These are phyloP conservation scores for Verasper variegatus DNA, from an alignment of 2,113 vertebrate species.

Conservation along the genomic window DNA sequence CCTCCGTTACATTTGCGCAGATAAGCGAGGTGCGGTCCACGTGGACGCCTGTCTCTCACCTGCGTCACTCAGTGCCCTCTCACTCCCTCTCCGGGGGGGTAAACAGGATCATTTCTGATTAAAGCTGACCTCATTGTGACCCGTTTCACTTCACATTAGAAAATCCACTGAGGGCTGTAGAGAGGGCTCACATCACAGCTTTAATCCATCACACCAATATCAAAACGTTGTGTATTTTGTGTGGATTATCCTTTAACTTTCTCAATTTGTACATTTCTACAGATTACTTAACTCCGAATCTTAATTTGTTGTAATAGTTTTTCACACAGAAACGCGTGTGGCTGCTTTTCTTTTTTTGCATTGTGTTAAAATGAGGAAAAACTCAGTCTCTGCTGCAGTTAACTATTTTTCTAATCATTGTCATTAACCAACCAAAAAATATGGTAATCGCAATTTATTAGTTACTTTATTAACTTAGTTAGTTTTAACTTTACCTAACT, in stretches of 20 bases:
- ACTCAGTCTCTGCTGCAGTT: too few species aligned
- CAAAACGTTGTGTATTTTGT: neutral
- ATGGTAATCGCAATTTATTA: too few species aligned
- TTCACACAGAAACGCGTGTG: neutral
- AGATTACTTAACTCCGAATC: neutral
- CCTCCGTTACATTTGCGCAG: conserved; percentile 63
- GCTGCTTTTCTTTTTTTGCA: neutral
- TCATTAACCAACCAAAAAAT: too few species aligned
- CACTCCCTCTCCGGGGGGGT: conserved; percentile 57
- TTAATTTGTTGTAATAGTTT: too few species aligned
- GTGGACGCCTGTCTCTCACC: conserved; percentile 82
- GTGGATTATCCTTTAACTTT: neutral
- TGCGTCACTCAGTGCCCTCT: conserved; percentile 87
- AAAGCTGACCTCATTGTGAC: conserved; percentile 57
- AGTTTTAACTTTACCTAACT: too few species aligned
- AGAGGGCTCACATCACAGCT: neutral
- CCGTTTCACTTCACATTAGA: conserved; percentile 27
- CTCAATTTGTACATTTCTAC: neutral
- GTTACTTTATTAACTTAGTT: too few species aligned
- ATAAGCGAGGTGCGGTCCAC: conserved; percentile 72
- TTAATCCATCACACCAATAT: neutral
- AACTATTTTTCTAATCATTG: too few species aligned
- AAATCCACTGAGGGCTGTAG: conserved; percentile 2
- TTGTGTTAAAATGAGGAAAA: too few species aligned
- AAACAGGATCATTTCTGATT: conserved; percentile 68